Conservation (phyloP, 2,797 vertebrate genomes). For the Coranthus polyacanthus region DNA sequence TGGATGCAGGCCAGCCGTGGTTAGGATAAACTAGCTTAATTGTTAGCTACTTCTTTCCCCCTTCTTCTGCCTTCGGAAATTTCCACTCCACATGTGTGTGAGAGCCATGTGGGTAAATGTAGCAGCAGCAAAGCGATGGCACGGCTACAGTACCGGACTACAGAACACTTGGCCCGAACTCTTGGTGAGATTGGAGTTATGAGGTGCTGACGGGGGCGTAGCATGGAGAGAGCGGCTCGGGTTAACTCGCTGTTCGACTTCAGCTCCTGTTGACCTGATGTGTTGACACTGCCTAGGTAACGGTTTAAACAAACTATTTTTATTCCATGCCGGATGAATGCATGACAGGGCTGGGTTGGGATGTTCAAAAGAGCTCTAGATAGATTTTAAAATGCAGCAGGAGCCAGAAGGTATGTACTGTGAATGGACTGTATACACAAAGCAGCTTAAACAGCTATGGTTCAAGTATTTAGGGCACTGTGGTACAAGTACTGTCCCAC, state of each 20-base stretch:
- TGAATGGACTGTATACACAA: constrained; percentile 62
- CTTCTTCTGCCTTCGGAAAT: constrained; percentile 67
- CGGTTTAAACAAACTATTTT: constrained; percentile 82
- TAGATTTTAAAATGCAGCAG: constrained; percentile 61
- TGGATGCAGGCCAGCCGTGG: constrained; percentile 64
- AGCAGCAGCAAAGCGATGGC: constrained; percentile 41
- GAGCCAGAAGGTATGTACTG: constrained; percentile 53
- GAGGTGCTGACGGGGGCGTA: constrained; percentile 62
- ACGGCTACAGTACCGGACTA: constrained; percentile 48
- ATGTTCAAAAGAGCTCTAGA: constrained; percentile 62
- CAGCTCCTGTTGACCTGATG: constrained; percentile 81
- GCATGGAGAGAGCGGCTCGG: constrained; percentile 12
- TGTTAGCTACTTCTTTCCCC: constrained; percentile 56
- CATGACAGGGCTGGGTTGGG: constrained; percentile 47
- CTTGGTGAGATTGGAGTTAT: constrained; percentile 56
- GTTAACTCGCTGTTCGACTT: constrained; percentile 64
- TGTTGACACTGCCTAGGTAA: constrained; percentile 82
- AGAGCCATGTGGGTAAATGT: constrained; percentile 52
- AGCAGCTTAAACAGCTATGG: constrained; percentile 39
- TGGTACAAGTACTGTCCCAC: constrained; percentile 16
- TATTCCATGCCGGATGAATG: constrained; percentile 65
- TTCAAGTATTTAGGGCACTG: constrained; percentile 62
- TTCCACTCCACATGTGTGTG: constrained; percentile 73
- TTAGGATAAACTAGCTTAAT: constrained; percentile 58
- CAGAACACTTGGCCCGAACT: constrained; percentile 55